phyloP scores from a whole-genome alignment of 2,888 invertebrate genomes.

The Apodemia mormo region DNA sequence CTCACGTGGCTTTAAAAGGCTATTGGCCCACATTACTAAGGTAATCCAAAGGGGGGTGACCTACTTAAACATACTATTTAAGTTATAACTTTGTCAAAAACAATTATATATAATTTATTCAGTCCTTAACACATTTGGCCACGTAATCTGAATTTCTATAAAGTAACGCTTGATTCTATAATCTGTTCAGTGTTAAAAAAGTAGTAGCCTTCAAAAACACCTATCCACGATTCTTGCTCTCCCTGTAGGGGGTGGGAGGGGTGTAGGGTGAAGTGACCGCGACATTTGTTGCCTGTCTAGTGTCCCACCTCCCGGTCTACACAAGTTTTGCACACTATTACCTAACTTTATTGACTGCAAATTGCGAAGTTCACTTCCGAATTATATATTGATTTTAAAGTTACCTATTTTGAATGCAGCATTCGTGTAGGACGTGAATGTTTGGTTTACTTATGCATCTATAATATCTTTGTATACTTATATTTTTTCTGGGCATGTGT shows the following conservation, averaged over 20 bases:
- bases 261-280: constrained; percentile 68
- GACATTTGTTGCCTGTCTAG: constrained; percentile 74
- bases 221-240: background rate
- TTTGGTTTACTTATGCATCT: no score
- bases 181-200: background rate
- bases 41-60: no score
- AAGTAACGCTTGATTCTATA: no score
- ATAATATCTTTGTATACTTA: no score
- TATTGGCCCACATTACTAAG: no score
- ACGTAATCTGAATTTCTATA: no score
- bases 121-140: no score
- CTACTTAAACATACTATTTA: no score
- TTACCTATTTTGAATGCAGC: constrained; percentile 18
- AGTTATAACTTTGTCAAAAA: no score
- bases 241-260: constrained; percentile 23
- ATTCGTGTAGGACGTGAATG: background rate
- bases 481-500: no score
- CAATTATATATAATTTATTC: no score
- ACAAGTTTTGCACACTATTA: constrained; percentile 48
- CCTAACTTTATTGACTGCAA: constrained; percentile 42
- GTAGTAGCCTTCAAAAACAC: background rate
- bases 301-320: constrained; percentile 37
- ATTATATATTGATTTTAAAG: constrained; percentile 36
- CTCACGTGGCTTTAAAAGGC: no score
- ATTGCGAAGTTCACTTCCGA: constrained; percentile 37